Conservation (phyloP, 2,113 vertebrate genomes). For the Pseudopipra pipra region DNA sequence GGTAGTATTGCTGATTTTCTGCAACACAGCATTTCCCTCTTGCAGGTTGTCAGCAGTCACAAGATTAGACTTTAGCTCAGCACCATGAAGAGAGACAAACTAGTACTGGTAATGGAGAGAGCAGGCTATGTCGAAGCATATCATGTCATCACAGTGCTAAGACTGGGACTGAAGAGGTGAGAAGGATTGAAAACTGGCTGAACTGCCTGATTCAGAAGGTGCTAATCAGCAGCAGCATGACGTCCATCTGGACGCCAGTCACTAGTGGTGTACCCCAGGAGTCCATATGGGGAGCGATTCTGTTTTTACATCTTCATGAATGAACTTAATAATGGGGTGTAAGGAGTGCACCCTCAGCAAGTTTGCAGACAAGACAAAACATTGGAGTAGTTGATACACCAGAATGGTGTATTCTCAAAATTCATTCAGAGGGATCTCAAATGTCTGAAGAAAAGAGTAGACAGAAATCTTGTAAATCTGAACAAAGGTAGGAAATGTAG, state of each 20-base stretch:
- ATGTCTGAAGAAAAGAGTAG: not conserved
- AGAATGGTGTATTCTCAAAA: not conserved
- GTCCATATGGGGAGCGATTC: not conserved
- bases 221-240: not conserved
- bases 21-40: not conserved
- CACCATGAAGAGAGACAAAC: not conserved
- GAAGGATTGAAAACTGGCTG: not conserved
- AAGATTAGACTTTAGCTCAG: not conserved
- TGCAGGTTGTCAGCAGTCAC: not conserved
- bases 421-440: not conserved
- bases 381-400: not conserved
- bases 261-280: not conserved
- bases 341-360: not conserved
- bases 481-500: not conserved
- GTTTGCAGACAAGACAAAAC: not conserved
- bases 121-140: not conserved
- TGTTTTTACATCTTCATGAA: not conserved
- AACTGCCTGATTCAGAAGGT: not conserved
- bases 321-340: not conserved
- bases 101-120: not conserved
- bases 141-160: not conserved
- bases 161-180: not conserved
- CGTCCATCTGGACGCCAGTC: not conserved
- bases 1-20: not conserved
- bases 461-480: not conserved